Percentiles rank a stretch among this genome's conserved stretches.
These are phyloP conservation scores for Oscheius onirici DNA, from an alignment of 2,888 invertebrate species.

Conservation along the genomic window DNA sequence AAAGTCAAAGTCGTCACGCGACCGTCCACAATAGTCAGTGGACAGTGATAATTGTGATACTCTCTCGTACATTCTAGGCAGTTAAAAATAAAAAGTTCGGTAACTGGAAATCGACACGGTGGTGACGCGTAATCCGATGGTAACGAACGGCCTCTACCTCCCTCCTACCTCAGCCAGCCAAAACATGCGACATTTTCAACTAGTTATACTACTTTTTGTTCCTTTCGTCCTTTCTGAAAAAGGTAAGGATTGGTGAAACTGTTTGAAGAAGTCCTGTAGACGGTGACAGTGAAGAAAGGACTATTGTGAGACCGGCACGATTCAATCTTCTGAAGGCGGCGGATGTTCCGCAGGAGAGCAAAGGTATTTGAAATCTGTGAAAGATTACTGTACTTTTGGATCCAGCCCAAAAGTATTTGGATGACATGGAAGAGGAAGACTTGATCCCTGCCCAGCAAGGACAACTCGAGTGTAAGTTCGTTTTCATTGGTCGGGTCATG, in stretches of 20 bases:
- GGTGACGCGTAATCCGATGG: conserved; percentile 28
- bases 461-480: conserved; percentile 9
- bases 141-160: conserved; percentile 24
- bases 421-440: not conserved
- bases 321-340: no score
- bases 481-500: not conserved
- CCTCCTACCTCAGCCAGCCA: not conserved
- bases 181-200: conserved; percentile 18
- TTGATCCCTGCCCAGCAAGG: not conserved
- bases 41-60: no score
- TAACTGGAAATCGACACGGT: no score
- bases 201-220: not conserved
- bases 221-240: not conserved
- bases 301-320: no score
- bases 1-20: not conserved
- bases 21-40: not conserved
- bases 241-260: not conserved
- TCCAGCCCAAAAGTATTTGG: not conserved
- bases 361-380: no score
- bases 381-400: no score
- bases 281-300: no score
- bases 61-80: no score
- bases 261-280: no score
- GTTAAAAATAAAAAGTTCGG: no score
- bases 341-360: no score